Evolutionary conservation across 2,113 vertebrate genomes (phyloP), one percentile per base, ranked within the genome.

Genomic region (Plecotus auritus): DNA sequence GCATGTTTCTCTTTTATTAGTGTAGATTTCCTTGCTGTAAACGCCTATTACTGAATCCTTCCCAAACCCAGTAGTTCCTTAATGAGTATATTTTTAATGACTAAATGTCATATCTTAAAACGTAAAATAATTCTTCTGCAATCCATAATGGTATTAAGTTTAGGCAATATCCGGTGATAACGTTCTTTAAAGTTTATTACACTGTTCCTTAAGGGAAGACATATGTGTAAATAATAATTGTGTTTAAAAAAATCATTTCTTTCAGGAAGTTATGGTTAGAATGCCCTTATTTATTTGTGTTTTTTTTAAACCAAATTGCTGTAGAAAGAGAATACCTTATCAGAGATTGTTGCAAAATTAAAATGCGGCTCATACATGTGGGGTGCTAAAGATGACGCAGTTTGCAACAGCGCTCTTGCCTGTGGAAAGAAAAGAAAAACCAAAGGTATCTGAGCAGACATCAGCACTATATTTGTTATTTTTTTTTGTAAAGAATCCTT

Each of bases 351-450:
- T 87, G 99, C 99, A 85, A 99, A 98, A 97, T 99, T 99, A 97
- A 99, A 99, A 98, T 99, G 99, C 8, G 99, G 99, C 81, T 99
- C 99, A 66, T 99, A 99, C 99, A 99, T 98, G 95, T 99, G 99
- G 94, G 99, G 99, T 20, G 99, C 98, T 96, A 99, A 94, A 10
- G 99, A 99, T 4, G 99, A 99, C 10, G 99, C 99, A 0, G 99
- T 99, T 90, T 99, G 99, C 69, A 99, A 98, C 70, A 99, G 99
- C 54, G 99, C 99, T 98, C 99, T 99, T 28, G 99, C 99, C 99
- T 99, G 92, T 51, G 86, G 69, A n/a, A 81, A 91, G 90, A 91
- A 95, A 59, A 37, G 66, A n/a, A 59, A 76, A 7, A 51, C 11
- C 73, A 74, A 51, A 73, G 51, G 3, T 10, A 40, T 30, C 5